A percentile compares a stretch with the other conserved stretches of the same genome.
These are phyloP conservation scores for Beroe forskalii DNA, from an alignment of 37 sponge, comb jelly and placozoan species.

Conservation along the genomic window DNA sequence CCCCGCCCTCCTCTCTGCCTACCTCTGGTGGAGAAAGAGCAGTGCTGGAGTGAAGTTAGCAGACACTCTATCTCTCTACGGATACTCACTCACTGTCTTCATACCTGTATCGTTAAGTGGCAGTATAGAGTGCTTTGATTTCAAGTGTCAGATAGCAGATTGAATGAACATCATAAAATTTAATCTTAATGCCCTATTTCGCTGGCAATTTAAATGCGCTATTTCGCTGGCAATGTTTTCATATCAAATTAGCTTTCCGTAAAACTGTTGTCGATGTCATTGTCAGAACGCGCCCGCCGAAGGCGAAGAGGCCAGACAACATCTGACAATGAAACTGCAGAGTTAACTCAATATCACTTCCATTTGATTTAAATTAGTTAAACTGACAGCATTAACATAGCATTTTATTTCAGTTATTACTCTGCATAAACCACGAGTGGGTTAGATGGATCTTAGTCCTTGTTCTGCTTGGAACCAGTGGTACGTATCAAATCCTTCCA, in stretches of 20 bases:
- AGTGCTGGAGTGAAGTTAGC: constrained; percentile 19
- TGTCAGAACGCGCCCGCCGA: no score
- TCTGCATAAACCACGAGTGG: constrained; percentile 62
- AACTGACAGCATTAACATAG: not conserved
- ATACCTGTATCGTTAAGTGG: constrained; percentile 37
- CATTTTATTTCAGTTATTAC: not conserved
- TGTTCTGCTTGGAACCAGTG: not conserved
- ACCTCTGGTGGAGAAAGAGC: constrained; percentile 57
- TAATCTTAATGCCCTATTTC: not conserved
- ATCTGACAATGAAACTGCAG: no score
- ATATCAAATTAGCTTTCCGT: no score
- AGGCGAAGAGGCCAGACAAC: no score
- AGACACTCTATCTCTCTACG: constrained; percentile 44
- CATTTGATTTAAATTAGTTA: no score
- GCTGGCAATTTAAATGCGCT: no score
- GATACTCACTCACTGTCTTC: constrained; percentile 30
- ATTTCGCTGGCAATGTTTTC: no score
- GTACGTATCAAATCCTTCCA: constrained; percentile 27
- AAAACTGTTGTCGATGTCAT: no score
- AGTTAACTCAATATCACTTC: no score
- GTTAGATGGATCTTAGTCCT: constrained; percentile 20
- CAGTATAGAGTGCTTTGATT: not conserved
- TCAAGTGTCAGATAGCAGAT: not conserved
- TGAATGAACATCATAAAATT: not conserved
- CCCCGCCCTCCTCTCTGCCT: constrained; percentile 30